Base-by-base conservation (phyloP, 2,888 invertebrate species). In the Boloria selene region DNA sequence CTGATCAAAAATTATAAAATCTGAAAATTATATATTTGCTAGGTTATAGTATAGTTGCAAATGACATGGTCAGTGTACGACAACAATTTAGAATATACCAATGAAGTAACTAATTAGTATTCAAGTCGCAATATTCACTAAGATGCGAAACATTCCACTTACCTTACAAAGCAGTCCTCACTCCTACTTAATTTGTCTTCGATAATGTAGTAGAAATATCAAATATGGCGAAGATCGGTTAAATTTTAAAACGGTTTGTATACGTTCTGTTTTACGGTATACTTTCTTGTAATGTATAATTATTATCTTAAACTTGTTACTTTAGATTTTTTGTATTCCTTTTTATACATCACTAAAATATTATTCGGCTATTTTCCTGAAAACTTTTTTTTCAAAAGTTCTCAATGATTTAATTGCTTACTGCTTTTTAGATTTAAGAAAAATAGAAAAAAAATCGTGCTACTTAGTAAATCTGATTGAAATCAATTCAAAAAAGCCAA, bases 211-310 rank as follows among this genome's bases (percentile, higher is more conserved):
- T 22, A 22, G 22, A 3, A 22, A 22, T 22, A 10, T 13, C 18
- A 13, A 45, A 56, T 45, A 56, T 45, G 26, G 56, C 45, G 56
- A 26, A 45, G 45, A 45, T 56, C 56, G n/a, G 56, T 56, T 56
- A 45, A 45, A 45, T 22, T 56, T 56, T 45, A 56, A 55, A 56
- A 45, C 18, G 18, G 56, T 22, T 22, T 16, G 26, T 22, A 6
- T 45, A 22, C 56, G 26, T 16, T 56, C 45, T 14, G 56, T 56
- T 56, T 22, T 56, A 56, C 56, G 56, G 13, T 26, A 26, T 4
- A n/a, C 22, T 56, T 14, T 0, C 44, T 44, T 10, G n/a, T n/a
- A 26, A n/a, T 52, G 26, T 31, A 51, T n/a, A 52, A 51, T n/a
- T 2, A 22, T 14, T 22, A 22, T 14, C 2, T 52, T 1, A 10